Conservation (phyloP, 1,140 invertebrate genomes). For the Calliphora vicina region DNA sequence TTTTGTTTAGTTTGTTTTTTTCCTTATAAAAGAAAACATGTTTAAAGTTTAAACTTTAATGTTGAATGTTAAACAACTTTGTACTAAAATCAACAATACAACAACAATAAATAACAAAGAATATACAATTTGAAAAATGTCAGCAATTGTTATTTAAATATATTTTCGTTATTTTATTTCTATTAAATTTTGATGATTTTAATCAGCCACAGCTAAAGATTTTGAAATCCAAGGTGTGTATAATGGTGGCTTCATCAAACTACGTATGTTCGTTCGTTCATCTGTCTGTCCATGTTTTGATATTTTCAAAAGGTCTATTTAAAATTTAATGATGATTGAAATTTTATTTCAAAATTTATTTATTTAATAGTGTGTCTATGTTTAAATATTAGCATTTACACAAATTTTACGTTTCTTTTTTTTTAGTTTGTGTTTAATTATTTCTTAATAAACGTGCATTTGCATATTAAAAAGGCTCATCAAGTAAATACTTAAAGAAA, state of each 20-base stretch:
- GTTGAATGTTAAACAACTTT: not conserved
- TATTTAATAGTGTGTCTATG: not conserved
- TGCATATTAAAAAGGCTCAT: not conserved
- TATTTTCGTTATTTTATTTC: not conserved
- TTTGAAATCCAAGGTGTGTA: not conserved
- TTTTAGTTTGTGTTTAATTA: not conserved
- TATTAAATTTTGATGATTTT: not conserved
- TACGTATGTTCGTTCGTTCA: not conserved
- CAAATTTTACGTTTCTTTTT: not conserved
- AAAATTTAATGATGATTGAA: not conserved
- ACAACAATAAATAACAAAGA: not conserved
- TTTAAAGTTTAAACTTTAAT: not conserved
- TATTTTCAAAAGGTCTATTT: not conserved
- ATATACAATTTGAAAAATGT: constrained; percentile 14
- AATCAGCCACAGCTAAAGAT: not conserved
- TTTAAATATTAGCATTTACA: not conserved
- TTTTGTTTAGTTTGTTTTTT: not conserved
- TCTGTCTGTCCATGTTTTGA: too few relatives aligned
- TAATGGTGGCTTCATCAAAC: not conserved
- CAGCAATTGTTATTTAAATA: constrained; percentile 14
- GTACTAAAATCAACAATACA: not conserved
- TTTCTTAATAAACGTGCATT: not conserved
- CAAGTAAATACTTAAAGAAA: not conserved
- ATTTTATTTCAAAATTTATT: not conserved
- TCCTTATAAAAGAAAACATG: not conserved